Percentiles rank a stretch among this genome's conserved stretches.
phyloP scores from a whole-genome alignment of 1,140 invertebrate genomes.

The Coenobita brevimanus region DNA sequence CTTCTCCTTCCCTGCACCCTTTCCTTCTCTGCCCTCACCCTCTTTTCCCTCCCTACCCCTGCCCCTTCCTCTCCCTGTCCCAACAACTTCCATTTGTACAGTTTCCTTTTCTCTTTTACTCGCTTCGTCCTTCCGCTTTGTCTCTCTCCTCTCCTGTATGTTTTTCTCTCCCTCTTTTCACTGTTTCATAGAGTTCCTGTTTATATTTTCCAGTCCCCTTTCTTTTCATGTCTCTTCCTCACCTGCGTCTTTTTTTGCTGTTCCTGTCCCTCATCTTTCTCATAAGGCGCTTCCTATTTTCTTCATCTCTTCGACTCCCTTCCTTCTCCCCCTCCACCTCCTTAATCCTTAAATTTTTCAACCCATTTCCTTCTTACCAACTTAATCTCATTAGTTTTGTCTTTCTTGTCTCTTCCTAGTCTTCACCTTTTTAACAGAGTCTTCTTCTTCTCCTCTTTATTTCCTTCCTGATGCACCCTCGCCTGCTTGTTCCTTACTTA shows the following conservation, averaged over 20 bases:
- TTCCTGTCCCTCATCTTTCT: neutral
- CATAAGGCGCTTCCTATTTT: neutral
- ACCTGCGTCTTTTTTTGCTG: neutral
- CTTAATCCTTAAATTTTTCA: constrained; percentile 14
- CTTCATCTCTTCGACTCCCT: constrained; percentile 5
- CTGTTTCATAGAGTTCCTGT: neutral
- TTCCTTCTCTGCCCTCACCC: neutral
- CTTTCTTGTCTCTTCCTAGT: neutral
- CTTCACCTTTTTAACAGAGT: neutral
- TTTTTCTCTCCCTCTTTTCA: neutral
- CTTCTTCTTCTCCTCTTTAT: neutral
- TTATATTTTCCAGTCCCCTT: neutral
- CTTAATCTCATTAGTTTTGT: neutral
- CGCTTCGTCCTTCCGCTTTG: neutral
- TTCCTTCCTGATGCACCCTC: too few relatives aligned
- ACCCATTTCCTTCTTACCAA: neutral
- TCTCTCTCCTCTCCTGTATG: neutral
- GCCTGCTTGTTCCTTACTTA: too few relatives aligned
- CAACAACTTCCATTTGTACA: too few relatives aligned
- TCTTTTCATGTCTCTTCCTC: neutral
- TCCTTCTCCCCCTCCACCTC: neutral
- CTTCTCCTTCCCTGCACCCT: neutral
- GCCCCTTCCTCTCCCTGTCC: neutral
- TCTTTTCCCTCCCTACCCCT: neutral
- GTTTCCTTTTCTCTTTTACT: too few relatives aligned